These are phyloP conservation scores for Erebia palarica DNA, from an alignment of 2,888 invertebrate genomes.

Conservation along the genomic window DNA sequence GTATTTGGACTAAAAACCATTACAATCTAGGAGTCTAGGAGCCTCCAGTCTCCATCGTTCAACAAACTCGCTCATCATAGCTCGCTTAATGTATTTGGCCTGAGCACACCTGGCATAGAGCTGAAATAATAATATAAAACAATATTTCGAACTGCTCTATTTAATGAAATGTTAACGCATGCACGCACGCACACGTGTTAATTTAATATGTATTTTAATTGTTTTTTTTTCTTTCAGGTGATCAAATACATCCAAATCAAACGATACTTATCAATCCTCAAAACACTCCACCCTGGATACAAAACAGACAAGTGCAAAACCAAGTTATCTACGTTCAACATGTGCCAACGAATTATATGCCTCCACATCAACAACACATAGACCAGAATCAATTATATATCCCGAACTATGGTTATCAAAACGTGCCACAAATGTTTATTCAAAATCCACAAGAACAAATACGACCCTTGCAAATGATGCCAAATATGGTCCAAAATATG, in stretches of 20 bases:
- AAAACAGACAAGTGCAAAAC: constrained; percentile 62
- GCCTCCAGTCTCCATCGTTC: too few relatives aligned
- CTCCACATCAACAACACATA: constrained; percentile 58
- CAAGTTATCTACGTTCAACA: constrained; percentile 71
- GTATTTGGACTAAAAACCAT: too few relatives aligned
- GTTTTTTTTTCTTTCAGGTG: constrained; percentile 60
- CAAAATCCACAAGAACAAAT: constrained; percentile 47
- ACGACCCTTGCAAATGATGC: constrained; percentile 40
- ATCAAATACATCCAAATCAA: constrained; percentile 67
- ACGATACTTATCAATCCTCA: constrained; percentile 68
- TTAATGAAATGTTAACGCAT: too few relatives aligned
- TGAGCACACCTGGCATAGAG: too few relatives aligned
- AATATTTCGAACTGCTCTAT: too few relatives aligned
- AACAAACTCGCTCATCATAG: too few relatives aligned
- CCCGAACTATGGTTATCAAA: constrained; percentile 62
- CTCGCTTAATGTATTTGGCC: too few relatives aligned
- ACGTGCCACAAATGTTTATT: constrained; percentile 60
- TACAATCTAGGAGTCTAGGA: too few relatives aligned
- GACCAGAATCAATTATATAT: constrained; percentile 66
- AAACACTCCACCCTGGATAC: constrained; percentile 74
- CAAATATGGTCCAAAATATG: constrained; percentile 41
- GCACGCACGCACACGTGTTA: neutral
- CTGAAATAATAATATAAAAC: too few relatives aligned
- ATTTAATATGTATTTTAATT: neutral
- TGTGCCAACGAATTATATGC: constrained; percentile 60